A percentile compares a stretch with the other conserved stretches of the same genome.
These are phyloP conservation scores for Pantherophis guttatus DNA, from an alignment of 2,113 vertebrate genomes.

Conservation along the genomic window DNA sequence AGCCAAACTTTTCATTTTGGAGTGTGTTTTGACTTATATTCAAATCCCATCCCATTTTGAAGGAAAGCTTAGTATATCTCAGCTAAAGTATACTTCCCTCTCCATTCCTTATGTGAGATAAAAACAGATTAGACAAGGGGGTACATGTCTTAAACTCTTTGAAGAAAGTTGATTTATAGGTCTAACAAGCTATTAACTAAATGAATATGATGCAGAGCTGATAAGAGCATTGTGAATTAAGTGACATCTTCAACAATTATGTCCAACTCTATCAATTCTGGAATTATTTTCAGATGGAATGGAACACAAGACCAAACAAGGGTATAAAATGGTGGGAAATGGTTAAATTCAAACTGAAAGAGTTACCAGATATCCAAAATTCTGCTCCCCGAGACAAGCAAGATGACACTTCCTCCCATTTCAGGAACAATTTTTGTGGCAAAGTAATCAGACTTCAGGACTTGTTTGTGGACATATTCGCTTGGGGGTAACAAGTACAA, in stretches of 20 bases:
- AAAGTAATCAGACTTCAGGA: neutral
- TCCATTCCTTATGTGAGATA: neutral
- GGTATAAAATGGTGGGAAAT: neutral
- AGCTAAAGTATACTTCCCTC: too few species aligned
- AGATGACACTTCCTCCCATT: neutral
- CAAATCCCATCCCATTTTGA: neutral
- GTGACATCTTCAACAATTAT: neutral
- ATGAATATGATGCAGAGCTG: neutral
- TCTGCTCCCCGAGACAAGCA: neutral
- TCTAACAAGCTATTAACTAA: neutral
- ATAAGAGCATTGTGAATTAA: neutral
- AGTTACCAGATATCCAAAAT: neutral
- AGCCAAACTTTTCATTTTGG: neutral
- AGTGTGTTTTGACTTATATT: neutral
- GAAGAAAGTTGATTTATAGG: neutral
- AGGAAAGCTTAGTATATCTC: neutral
- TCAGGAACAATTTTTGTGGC: neutral
- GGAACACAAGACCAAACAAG: neutral
- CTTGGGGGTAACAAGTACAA: neutral
- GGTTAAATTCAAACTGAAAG: neutral
- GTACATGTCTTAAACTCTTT: neutral
- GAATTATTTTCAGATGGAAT: neutral
- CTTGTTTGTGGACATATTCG: neutral
- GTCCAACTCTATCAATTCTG: neutral
- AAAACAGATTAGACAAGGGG: neutral